Evolutionary conservation across 2,797 vertebrate genomes (phyloP), one percentile per base, ranked within the genome.

Genomic region (Adelosebastes latens): DNA sequence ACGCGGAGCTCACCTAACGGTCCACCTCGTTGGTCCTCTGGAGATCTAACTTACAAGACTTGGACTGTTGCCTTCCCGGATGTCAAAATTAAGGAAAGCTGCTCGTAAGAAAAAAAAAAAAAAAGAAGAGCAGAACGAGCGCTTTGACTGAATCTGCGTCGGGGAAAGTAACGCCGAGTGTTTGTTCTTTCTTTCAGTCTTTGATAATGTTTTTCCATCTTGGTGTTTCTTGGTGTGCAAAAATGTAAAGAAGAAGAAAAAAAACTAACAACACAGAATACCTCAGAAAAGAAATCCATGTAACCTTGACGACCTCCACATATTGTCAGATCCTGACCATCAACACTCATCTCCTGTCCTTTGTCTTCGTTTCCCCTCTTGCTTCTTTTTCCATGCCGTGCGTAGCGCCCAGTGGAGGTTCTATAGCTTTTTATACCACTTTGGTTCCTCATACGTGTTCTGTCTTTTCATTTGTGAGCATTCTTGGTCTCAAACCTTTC

Each of bases 261-360:
- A 93, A 93, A 91, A 84, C 68, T 67, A 93, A 95, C 95, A 95
- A 96, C 95, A 87, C 88, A 94, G 90, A 95, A 96, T 96, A 96
- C 95, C 95, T 96, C 95, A 96, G 91, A 96, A 94, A 93, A 95
- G 68, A 93, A 92, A 92, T 94, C 88, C 92, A 92, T 93, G 92
- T 93, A 94, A 94, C 92, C 91, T 91, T 90, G 93, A 94, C 89
- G 84, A 89, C 93, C 93, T 93, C 88, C 92, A 88, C 78, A 46
- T 88, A 72, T 89, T 74, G 88, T 92, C 88, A 79, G 67, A 90
- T 83, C 66, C 81, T 74, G 77, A 87, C 77, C 85, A 83, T 90
- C 53, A 27, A 70, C 39, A 20, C 86, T 85, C 83, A 88, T 84
- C 27, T 58, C 16, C 61, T n/a, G 64, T 78, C 60, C 13, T 24